Evolutionary conservation across 2,113 vertebrate species (phyloP).

Genomic region (Urocitellus parryii): DNA sequence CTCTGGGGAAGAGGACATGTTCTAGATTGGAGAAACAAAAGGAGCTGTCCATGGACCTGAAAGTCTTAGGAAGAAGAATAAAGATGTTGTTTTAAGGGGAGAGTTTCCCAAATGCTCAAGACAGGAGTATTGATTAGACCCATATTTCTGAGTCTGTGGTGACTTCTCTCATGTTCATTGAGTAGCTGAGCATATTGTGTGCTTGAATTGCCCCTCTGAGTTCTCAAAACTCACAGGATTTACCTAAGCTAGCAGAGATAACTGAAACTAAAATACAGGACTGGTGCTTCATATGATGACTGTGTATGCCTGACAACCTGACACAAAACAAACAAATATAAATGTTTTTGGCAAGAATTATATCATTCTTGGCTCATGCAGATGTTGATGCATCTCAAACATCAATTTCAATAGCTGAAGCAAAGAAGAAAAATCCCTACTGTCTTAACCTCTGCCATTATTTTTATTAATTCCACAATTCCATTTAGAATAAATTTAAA

Average conservation of each 20-base stretch:
- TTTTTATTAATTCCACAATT: conserved; percentile 3
- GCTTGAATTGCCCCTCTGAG: neutral
- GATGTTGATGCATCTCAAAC: neutral
- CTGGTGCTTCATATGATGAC: neutral
- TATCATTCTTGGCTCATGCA: neutral
- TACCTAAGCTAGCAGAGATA: neutral
- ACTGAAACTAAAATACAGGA: neutral
- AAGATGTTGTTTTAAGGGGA: neutral
- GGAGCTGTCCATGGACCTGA: neutral
- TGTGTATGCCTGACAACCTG: neutral
- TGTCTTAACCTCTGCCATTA: neutral
- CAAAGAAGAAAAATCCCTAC: neutral
- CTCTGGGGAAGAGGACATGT: neutral
- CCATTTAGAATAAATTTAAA: conserved; percentile 30
- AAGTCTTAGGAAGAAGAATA: neutral
- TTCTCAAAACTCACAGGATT: neutral
- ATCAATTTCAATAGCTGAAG: neutral
- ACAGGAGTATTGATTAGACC: no score
- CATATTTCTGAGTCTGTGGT: neutral
- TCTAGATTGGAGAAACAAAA: neutral
- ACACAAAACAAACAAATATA: neutral
- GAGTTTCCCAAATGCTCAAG: neutral
- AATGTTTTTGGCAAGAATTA: neutral
- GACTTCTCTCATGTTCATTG: neutral
- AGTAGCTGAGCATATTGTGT: neutral